These are phyloP conservation scores for Lapara coniferarum DNA, from an alignment of 2,888 invertebrate species.

Conservation along the genomic window DNA sequence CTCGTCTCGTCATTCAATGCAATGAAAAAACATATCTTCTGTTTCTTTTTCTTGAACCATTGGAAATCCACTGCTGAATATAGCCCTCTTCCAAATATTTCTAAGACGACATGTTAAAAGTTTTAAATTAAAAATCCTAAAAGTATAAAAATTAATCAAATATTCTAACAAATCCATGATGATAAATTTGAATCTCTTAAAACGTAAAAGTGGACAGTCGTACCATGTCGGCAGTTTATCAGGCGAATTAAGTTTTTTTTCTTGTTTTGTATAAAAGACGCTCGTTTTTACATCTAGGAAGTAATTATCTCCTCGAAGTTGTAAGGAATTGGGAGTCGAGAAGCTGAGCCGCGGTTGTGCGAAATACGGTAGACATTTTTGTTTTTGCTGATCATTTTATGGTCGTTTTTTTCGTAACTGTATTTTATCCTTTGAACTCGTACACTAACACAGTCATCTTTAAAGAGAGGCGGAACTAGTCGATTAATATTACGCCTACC, in stretches of 20 bases:
- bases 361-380: constrained; percentile 18
- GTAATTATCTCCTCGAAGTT: constrained; percentile 69
- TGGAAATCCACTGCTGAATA: too few species aligned
- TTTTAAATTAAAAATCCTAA: too few species aligned
- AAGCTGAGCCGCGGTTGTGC: constrained; percentile 46
- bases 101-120: too few species aligned
- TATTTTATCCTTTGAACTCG: too few species aligned
- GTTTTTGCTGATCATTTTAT: background rate
- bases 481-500: background rate
- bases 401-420: background rate
- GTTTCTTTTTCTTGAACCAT: too few species aligned
- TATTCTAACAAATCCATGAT: too few species aligned
- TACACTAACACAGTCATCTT: too few species aligned
- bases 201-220: background rate
- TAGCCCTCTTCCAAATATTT: too few species aligned
- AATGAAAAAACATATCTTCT: too few species aligned
- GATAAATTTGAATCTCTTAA: too few species aligned
- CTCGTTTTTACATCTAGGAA: constrained; percentile 67
- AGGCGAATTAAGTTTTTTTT: constrained; percentile 48
- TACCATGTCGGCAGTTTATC: constrained; percentile 31
- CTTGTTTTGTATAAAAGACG: constrained; percentile 53
- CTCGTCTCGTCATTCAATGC: too few species aligned
- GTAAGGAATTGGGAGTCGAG: constrained; percentile 57
- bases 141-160: too few species aligned
- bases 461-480: background rate